phyloP scores from a whole-genome alignment of 2,888 invertebrate species.

The Acanthosoma haemorrhoidale region DNA sequence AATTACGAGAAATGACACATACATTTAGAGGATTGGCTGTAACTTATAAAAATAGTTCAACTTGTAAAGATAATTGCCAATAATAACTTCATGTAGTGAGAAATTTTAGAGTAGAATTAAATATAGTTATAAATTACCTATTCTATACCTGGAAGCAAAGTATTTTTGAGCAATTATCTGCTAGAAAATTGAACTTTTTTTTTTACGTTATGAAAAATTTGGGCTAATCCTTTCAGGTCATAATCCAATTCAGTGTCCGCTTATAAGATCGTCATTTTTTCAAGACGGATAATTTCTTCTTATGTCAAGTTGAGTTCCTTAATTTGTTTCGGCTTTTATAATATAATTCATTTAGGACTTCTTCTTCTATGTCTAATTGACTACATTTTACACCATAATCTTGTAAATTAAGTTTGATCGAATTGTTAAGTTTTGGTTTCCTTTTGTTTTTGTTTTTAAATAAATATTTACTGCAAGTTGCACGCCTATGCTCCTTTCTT shows the following conservation, averaged over 20 bases:
- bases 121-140: too few relatives aligned
- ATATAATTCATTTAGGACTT: neutral
- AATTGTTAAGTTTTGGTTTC: neutral
- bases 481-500: neutral
- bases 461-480: neutral
- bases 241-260: neutral
- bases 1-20: too few relatives aligned
- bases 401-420: neutral
- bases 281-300: neutral
- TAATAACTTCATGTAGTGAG: too few relatives aligned
- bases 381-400: neutral
- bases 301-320: neutral
- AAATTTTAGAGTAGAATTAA: too few relatives aligned
- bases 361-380: neutral
- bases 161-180: too few relatives aligned
- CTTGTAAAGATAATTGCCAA: too few relatives aligned
- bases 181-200: too few relatives aligned
- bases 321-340: neutral
- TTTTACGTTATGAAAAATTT: too few relatives aligned
- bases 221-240: slow-evolving; percentile 8
- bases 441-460: neutral
- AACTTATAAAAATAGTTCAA: too few relatives aligned
- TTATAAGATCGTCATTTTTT: slow-evolving; percentile 7
- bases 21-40: too few relatives aligned
- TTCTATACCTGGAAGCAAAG: too few relatives aligned